Percentiles rank a stretch among this genome's conserved stretches.
phyloP scores from a whole-genome alignment of 2,113 vertebrate species.

The Enhydra lutris region DNA sequence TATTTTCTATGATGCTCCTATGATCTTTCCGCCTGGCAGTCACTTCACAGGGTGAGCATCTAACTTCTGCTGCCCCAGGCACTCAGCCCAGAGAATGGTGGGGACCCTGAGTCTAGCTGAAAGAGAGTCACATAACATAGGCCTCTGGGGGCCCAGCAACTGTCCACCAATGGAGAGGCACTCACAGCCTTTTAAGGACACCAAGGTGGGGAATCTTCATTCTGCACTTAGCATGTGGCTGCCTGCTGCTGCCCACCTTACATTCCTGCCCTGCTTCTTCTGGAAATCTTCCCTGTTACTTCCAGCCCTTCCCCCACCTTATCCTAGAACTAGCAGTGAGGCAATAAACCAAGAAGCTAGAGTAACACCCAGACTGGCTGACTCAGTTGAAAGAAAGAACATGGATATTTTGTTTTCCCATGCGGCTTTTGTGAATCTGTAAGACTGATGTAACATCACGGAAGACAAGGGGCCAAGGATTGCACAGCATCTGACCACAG shows the following conservation, averaged over 20 bases:
- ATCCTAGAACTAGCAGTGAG: slow-evolving; percentile 1
- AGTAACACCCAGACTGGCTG: slow-evolving; percentile 66
- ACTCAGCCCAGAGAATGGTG: neutral
- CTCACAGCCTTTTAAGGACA: slow-evolving; percentile 22
- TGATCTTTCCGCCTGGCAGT: neutral
- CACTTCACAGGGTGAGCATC: neutral
- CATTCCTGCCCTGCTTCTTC: slow-evolving; percentile 20
- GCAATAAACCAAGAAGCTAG: slow-evolving; percentile 50
- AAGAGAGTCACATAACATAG: slow-evolving; percentile 21
- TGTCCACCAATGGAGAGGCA: slow-evolving; percentile 50
- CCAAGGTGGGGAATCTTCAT: slow-evolving; percentile 66
- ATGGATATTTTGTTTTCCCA: slow-evolving; percentile 65
- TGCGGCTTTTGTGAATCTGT: slow-evolving; percentile 63
- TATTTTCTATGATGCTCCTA: neutral
- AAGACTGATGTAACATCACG: neutral
- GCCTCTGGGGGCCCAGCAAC: slow-evolving; percentile 46
- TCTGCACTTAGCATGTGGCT: slow-evolving; percentile 66
- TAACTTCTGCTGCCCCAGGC: neutral
- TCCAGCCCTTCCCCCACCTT: slow-evolving; percentile 26
- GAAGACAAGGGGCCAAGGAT: slow-evolving; percentile 52
- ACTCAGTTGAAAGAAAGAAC: slow-evolving; percentile 63
- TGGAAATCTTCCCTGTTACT: slow-evolving; percentile 43
- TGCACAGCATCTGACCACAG: slow-evolving; percentile 55
- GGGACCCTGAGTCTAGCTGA: neutral
- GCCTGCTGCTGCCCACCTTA: slow-evolving; percentile 57